Conservation (phyloP, 2,797 vertebrate genomes). For the Spinibarbus caldwelli region DNA sequence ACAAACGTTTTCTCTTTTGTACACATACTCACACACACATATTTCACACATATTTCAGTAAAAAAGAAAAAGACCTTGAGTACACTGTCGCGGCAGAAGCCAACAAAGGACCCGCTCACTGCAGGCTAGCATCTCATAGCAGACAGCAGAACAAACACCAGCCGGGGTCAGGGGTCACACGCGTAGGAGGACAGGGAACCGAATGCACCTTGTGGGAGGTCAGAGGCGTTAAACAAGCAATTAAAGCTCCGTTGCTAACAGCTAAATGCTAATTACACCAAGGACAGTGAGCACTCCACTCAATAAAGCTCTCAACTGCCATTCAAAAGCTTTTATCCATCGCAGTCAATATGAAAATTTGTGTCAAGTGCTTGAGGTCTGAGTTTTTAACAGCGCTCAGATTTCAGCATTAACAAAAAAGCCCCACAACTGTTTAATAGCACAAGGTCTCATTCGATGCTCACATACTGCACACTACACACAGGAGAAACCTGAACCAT, state of each 20-base stretch:
- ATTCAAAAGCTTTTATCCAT: slow-evolving; percentile 41
- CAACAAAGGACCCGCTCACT: slow-evolving; percentile 62
- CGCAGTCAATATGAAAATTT: slow-evolving; percentile 24
- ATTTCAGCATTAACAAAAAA: slow-evolving; percentile 47
- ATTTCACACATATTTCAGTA: slow-evolving; percentile 14
- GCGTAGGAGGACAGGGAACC: slow-evolving; percentile 4
- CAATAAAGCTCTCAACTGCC: slow-evolving; percentile 42
- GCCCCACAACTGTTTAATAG: neutral
- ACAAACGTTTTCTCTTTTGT: slow-evolving; percentile 30
- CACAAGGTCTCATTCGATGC: neutral
- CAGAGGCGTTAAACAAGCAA: slow-evolving; percentile 51
- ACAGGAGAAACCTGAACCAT: neutral
- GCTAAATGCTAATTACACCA: slow-evolving; percentile 45
- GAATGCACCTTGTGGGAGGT: slow-evolving; percentile 26
- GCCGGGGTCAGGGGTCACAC: slow-evolving; percentile 27
- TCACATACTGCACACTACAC: neutral
- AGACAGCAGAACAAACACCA: slow-evolving; percentile 46
- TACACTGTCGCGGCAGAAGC: slow-evolving; percentile 56
- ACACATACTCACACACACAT: slow-evolving; percentile 31
- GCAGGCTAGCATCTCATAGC: slow-evolving; percentile 32
- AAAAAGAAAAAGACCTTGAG: slow-evolving; percentile 41
- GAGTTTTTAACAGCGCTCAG: slow-evolving; percentile 13
- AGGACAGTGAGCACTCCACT: slow-evolving; percentile 39
- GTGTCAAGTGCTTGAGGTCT: slow-evolving; percentile 41
- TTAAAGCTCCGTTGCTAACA: slow-evolving; percentile 51